Conservation (phyloP, 2,888 invertebrate genomes). For the Polyommatus iphigenia region DNA sequence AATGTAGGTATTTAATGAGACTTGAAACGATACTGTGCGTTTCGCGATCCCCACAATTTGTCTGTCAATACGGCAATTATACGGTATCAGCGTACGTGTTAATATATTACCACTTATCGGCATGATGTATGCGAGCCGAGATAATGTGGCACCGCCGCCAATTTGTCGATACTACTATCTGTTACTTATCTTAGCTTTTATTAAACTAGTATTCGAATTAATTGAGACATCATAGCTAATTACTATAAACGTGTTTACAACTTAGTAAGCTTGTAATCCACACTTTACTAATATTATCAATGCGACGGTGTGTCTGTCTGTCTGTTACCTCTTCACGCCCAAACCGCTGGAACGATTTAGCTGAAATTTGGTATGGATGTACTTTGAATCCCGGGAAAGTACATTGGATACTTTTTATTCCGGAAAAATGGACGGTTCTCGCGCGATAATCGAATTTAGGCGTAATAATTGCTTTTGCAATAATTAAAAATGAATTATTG, state of each 20-base stretch:
- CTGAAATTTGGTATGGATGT: no score
- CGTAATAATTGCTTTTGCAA: no score
- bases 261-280: neutral
- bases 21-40: neutral
- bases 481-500: no score
- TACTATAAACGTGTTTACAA: neutral
- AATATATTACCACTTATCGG: slow-evolving; percentile 5
- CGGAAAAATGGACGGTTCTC: no score
- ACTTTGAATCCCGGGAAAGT: no score
- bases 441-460: no score
- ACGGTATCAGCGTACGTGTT: neutral
- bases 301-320: no score
- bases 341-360: no score
- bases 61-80: slow-evolving; percentile 16
- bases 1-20: no score
- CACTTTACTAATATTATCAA: no score
- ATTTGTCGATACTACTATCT: neutral
- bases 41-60: slow-evolving; percentile 8
- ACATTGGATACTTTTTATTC: no score
- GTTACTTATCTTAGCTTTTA: neutral
- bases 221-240: neutral
- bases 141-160: neutral
- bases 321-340: no score
- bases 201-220: neutral
- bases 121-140: neutral